phyloP scores from a whole-genome alignment of 2,797 vertebrate species.

The Catamblyrhynchus diadema region DNA sequence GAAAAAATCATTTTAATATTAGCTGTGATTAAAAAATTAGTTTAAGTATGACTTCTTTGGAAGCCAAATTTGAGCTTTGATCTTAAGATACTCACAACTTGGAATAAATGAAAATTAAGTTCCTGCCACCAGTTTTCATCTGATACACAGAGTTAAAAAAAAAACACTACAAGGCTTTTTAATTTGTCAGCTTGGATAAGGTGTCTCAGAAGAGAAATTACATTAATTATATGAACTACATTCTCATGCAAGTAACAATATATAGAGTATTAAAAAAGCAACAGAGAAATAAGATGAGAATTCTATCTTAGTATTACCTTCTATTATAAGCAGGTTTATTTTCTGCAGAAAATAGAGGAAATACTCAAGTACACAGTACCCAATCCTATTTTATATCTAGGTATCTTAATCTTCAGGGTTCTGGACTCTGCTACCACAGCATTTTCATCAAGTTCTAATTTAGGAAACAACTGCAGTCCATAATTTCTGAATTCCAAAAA shows the following conservation, averaged over 20 bases:
- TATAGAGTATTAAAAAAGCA: neutral
- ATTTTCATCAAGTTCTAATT: neutral
- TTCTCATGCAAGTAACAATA: neutral
- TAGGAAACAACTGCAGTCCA: neutral
- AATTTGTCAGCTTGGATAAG: neutral
- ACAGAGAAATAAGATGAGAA: neutral
- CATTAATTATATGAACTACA: neutral
- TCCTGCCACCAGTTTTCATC: neutral
- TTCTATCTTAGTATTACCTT: neutral
- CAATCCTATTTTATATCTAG: neutral
- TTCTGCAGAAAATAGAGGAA: neutral
- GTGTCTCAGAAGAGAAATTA: neutral
- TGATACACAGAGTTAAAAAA: neutral
- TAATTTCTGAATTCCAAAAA: neutral
- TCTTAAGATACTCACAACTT: neutral
- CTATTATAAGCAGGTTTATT: neutral
- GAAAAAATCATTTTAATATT: neutral
- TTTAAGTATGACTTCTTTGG: neutral
- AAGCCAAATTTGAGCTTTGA: constrained; percentile 38
- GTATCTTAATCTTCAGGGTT: neutral
- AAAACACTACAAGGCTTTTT: neutral
- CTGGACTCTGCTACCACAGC: neutral
- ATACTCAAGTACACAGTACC: neutral
- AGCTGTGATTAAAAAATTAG: constrained; percentile 10
- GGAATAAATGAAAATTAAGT: constrained; percentile 24